These are phyloP conservation scores for Ricordea florida DNA, from an alignment of 92 coral and sea anemone species.

Conservation along the genomic window DNA sequence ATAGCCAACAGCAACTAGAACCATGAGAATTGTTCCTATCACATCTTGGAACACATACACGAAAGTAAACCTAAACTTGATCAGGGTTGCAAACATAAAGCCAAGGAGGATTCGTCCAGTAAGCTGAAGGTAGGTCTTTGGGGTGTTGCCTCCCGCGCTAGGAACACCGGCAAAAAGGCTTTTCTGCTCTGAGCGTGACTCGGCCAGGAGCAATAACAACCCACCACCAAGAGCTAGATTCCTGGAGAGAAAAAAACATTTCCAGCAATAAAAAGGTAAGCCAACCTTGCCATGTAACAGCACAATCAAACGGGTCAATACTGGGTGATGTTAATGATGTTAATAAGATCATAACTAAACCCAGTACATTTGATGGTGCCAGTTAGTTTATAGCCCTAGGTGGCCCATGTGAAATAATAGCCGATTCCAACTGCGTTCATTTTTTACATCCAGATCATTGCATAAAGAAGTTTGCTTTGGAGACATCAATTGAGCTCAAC, in stretches of 20 bases:
- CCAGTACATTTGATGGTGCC: too few relatives aligned
- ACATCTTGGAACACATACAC: slow-evolving; percentile 80
- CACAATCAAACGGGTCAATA: too few relatives aligned
- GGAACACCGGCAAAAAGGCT: slow-evolving; percentile 99
- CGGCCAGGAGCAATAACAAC: slow-evolving; percentile 87
- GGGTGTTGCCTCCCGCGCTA: slow-evolving; percentile 91
- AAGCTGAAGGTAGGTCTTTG: slow-evolving; percentile 96
- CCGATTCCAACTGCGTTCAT: too few relatives aligned
- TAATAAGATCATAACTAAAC: too few relatives aligned
- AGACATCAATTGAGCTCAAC: too few relatives aligned
- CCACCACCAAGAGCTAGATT: slow-evolving; percentile 98
- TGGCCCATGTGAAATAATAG: too few relatives aligned
- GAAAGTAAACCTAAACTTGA: slow-evolving; percentile 84
- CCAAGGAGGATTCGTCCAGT: slow-evolving; percentile 96
- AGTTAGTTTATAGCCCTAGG: too few relatives aligned
- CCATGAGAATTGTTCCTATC: slow-evolving; percentile 88
- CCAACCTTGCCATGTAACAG: too few relatives aligned
- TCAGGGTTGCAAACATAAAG: slow-evolving; percentile 95
- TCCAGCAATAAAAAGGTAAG: too few relatives aligned
- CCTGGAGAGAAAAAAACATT: slow-evolving; percentile 36
- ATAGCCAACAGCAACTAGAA: slow-evolving; percentile 92
- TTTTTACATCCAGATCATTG: too few relatives aligned
- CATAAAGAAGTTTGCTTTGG: too few relatives aligned
- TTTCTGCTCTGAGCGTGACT: slow-evolving; percentile 91
- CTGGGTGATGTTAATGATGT: too few relatives aligned